Evolutionary conservation across 2,113 vertebrate genomes (phyloP).

Genomic region (Mungos mungo): DNA sequence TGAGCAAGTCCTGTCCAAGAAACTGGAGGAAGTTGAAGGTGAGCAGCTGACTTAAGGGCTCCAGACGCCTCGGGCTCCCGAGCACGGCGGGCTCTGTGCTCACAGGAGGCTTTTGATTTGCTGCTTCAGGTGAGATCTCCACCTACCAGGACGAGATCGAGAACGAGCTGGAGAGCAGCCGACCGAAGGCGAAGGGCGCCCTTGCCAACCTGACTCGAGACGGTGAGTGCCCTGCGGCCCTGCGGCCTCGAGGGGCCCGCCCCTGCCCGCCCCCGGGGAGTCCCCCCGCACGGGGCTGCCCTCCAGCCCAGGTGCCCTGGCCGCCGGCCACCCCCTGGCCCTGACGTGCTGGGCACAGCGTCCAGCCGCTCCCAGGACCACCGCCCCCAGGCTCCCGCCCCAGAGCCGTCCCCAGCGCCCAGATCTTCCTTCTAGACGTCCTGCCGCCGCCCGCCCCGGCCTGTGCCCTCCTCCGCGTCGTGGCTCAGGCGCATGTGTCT

Average conservation of each 20-base stretch:
- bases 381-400: rapidly evolving
- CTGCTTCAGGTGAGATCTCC: constrained; percentile 91
- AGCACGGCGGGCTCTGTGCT: background rate
- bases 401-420: background rate
- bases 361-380: background rate
- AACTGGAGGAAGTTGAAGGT: constrained; percentile 96
- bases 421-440: background rate
- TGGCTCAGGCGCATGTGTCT: rapidly evolving
- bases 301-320: rapidly evolving
- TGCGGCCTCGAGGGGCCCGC: rapidly evolving
- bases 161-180: constrained; percentile 90
- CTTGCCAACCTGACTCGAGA: constrained; percentile 89
- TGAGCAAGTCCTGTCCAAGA: constrained; percentile 92
- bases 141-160: constrained; percentile 96
- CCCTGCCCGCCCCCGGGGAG: background rate
- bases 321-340: background rate
- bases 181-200: constrained; percentile 92
- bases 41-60: constrained; percentile 42
- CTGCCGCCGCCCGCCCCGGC: background rate
- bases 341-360: rapidly evolving
- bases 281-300: background rate
- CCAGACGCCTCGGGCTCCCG: background rate
- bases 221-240: constrained; percentile 82
- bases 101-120: constrained; percentile 39
- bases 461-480: background rate